phyloP scores from a whole-genome alignment of 2,797 vertebrate genomes.

The Atherinosoma microstoma region DNA sequence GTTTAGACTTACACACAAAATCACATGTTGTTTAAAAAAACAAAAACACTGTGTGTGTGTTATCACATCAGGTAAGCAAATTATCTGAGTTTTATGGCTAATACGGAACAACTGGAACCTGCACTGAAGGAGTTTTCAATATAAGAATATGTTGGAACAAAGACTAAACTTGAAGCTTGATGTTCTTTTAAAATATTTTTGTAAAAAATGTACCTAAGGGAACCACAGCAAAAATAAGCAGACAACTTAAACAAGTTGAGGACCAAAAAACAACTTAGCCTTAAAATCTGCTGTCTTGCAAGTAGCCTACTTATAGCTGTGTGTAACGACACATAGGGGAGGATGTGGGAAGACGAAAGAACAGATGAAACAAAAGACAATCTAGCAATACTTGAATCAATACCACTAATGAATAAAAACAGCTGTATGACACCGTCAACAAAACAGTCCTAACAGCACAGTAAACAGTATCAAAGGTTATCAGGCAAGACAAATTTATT shows the following conservation, averaged over 20 bases:
- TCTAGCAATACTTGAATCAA: background rate
- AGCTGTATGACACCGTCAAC: background rate
- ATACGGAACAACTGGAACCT: no score
- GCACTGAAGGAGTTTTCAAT: background rate
- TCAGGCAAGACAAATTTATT: background rate
- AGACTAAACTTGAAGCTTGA: background rate
- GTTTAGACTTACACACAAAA: no score
- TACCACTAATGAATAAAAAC: background rate
- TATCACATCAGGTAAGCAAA: no score
- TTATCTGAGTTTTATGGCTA: no score
- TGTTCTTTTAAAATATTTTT: no score
- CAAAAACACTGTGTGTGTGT: no score
- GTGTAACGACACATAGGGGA: background rate
- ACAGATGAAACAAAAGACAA: background rate
- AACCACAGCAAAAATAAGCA: background rate
- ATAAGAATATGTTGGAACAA: background rate
- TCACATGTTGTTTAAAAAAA: no score
- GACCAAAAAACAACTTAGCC: background rate
- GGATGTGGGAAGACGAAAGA: background rate
- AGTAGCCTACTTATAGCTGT: background rate
- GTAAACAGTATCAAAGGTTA: background rate
- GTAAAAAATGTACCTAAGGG: background rate
- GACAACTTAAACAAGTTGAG: background rate
- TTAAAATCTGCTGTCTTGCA: background rate
- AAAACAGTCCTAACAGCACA: background rate